Percentiles rank a stretch among this genome's conserved stretches.
Evolutionary conservation across 2,888 invertebrate genomes (phyloP).

Genomic region (Napeogenes sylphis): DNA sequence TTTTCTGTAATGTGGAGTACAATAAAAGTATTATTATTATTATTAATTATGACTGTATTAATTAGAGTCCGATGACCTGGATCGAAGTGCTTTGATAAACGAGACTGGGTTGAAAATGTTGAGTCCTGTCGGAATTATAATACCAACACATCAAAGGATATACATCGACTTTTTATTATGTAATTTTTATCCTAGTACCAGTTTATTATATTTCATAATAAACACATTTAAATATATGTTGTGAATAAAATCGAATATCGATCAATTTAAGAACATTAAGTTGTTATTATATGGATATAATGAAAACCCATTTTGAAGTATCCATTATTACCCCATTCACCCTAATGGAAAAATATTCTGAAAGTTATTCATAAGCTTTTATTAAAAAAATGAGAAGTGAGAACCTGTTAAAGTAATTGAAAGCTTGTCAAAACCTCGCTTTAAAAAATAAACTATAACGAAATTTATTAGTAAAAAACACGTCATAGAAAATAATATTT

Average conservation of each 20-base stretch:
- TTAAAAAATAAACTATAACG: slow-evolving; percentile 17
- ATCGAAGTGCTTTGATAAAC: neutral
- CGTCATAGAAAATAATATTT: slow-evolving; percentile 10
- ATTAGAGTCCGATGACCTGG: neutral
- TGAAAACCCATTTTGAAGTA: too few species aligned
- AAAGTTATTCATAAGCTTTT: slow-evolving; percentile 14
- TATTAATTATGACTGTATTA: neutral
- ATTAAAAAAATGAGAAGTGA: slow-evolving; percentile 14
- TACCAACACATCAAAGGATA: neutral
- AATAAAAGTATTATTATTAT: too few species aligned
- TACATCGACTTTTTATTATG: neutral
- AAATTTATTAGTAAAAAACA: slow-evolving; percentile 20
- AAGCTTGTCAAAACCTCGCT: slow-evolving; percentile 18
- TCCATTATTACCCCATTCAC: too few species aligned
- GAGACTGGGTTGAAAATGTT: neutral
- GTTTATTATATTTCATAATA: neutral
- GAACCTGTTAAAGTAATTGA: slow-evolving; percentile 23
- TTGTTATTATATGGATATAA: too few species aligned
- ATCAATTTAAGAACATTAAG: too few species aligned
- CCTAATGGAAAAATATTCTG: neutral
- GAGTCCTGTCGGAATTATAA: neutral
- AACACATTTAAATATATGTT: neutral
- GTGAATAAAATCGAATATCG: too few species aligned
- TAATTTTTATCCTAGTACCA: neutral
- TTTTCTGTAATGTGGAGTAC: too few species aligned